phyloP scores from a whole-genome alignment of 2,797 vertebrate species.

The Gambelia wislizenii region DNA sequence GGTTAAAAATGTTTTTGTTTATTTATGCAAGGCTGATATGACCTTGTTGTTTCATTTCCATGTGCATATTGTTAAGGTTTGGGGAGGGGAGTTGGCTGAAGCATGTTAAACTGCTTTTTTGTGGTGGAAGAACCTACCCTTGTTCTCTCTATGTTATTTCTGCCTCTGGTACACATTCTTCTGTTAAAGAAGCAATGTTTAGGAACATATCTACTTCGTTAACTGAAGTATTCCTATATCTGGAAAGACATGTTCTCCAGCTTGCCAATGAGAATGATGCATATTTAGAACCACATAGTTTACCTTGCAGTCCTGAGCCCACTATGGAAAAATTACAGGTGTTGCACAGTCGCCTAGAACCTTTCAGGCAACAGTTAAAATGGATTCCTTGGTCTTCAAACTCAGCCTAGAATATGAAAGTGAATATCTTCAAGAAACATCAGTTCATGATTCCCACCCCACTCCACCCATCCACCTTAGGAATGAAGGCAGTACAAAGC shows the following conservation, averaged over 20 bases:
- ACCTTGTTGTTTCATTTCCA: too few species aligned
- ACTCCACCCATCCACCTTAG: not conserved
- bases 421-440: not conserved
- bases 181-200: too few species aligned
- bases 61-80: too few species aligned
- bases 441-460: fast-evolving
- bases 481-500: not conserved
- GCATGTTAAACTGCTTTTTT: too few species aligned
- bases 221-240: not conserved
- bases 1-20: too few species aligned
- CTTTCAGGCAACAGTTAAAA: conserved; percentile 87
- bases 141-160: too few species aligned
- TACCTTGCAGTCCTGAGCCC: conserved; percentile 88
- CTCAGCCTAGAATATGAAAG: conserved; percentile 76
- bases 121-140: too few species aligned
- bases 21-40: too few species aligned
- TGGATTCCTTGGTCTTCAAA: conserved; percentile 86
- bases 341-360: conserved; percentile 88
- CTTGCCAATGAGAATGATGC: not conserved
- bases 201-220: too few species aligned
- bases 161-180: too few species aligned
- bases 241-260: not conserved
- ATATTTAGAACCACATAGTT: not conserved
- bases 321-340: conserved; percentile 93
- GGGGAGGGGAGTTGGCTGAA: too few species aligned